phyloP scores from a whole-genome alignment of 2,113 vertebrate genomes.

The Leucoraja erinaceus region DNA sequence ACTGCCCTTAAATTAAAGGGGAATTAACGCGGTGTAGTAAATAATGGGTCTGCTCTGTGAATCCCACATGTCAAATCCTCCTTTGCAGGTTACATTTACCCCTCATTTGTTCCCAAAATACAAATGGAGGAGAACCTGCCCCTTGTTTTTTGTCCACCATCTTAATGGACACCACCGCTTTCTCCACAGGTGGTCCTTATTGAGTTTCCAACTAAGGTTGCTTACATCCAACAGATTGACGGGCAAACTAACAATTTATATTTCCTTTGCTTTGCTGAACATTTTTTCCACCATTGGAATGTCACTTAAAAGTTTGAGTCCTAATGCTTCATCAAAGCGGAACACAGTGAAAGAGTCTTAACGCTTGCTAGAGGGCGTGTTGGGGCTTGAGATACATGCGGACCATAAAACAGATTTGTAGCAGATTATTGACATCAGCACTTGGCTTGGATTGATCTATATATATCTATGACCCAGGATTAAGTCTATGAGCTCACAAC shows the following conservation, averaged over 20 bases:
- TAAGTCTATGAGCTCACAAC: constrained; percentile 35
- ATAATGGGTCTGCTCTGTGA: neutral
- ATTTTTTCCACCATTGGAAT: neutral
- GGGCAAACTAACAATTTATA: neutral
- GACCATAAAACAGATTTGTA: constrained; percentile 38
- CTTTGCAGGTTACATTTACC: neutral
- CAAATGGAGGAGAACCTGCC: neutral
- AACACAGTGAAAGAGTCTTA: constrained; percentile 10
- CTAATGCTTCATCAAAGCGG: neutral
- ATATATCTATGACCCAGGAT: constrained; percentile 36
- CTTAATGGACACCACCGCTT: neutral
- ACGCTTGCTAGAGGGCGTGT: neutral
- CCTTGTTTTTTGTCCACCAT: neutral
- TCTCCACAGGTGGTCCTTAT: neutral
- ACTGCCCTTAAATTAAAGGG: too few species aligned
- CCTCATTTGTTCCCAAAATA: neutral
- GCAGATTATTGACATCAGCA: constrained; percentile 39
- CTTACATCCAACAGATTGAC: neutral
- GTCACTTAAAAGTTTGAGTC: neutral
- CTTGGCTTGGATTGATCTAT: constrained; percentile 35
- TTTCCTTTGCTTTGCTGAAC: constrained; percentile 19
- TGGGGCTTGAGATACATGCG: neutral
- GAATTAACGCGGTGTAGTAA: too few species aligned
- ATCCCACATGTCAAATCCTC: neutral
- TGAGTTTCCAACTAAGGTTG: neutral